Evolutionary conservation across 2,113 vertebrate species (phyloP).

Genomic region (Ranitomeya variabilis): DNA sequence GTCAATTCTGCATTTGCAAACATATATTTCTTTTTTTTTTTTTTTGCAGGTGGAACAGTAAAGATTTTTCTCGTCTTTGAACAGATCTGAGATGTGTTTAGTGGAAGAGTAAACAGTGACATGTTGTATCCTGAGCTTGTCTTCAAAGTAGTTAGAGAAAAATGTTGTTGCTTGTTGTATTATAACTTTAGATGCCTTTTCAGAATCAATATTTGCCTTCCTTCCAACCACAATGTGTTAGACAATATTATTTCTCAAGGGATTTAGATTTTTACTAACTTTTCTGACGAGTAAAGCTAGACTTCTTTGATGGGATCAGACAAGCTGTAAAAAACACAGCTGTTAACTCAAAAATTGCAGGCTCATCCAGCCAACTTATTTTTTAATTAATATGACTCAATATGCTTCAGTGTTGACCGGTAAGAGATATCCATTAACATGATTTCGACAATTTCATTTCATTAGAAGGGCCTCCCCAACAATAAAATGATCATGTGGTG

Average conservation of each 20-base stretch:
- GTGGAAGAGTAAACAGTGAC: slow-evolving; percentile 44
- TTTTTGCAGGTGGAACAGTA: slow-evolving; percentile 55
- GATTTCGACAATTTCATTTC: no score
- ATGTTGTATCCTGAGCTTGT: slow-evolving; percentile 50
- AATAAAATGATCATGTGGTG: no score
- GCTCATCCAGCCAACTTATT: not conserved
- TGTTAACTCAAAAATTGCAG: slow-evolving; percentile 12
- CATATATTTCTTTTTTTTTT: slow-evolving; percentile 51
- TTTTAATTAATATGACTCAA: not conserved
- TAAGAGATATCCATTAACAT: not conserved
- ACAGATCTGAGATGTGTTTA: slow-evolving; percentile 51
- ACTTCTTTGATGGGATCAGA: slow-evolving; percentile 51
- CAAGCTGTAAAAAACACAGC: slow-evolving; percentile 44
- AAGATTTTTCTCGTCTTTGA: slow-evolving; percentile 59
- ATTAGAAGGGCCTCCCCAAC: no score
- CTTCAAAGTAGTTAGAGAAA: slow-evolving; percentile 46
- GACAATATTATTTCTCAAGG: slow-evolving; percentile 46
- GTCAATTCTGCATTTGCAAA: slow-evolving; percentile 64
- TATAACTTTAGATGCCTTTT: slow-evolving; percentile 51
- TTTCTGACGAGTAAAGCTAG: slow-evolving; percentile 12
- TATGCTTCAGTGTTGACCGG: not conserved
- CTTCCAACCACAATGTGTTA: slow-evolving; percentile 43
- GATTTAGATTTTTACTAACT: slow-evolving; percentile 36
- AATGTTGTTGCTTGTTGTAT: slow-evolving; percentile 50
- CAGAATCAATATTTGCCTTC: slow-evolving; percentile 57